These are phyloP conservation scores for Epinephelus fuscoguttatus DNA, from an alignment of 2,113 vertebrate species.

Conservation along the genomic window DNA sequence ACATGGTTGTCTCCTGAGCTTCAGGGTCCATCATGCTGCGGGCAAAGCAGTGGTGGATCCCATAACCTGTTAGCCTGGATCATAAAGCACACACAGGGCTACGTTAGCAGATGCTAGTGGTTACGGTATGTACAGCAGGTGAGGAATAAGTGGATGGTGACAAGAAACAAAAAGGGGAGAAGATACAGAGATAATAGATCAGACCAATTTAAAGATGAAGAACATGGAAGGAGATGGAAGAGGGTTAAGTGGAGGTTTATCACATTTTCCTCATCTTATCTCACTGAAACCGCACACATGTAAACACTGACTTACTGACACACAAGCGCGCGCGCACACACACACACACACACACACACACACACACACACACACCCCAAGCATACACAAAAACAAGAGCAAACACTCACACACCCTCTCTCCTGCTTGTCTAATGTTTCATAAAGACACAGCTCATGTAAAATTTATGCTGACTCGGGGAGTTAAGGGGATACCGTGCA, in stretches of 20 bases:
- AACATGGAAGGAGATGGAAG: not conserved
- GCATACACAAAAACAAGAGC: constrained; percentile 29
- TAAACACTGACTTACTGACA: constrained; percentile 44
- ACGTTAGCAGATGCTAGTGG: not conserved
- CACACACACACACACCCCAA: constrained; percentile 20
- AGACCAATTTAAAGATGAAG: constrained; percentile 1
- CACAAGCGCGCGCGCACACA: constrained; percentile 1
- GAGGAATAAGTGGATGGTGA: not conserved
- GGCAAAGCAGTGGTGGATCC: constrained; percentile 98
- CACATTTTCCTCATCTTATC: not conserved
- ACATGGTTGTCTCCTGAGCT: constrained; percentile 85
- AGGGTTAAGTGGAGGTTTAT: constrained; percentile 4
- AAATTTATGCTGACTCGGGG: constrained; percentile 71
- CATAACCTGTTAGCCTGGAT: constrained; percentile 92
- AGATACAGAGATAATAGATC: not conserved
- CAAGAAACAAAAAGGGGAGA: not conserved
- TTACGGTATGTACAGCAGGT: not conserved
- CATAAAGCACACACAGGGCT: constrained; percentile 6
- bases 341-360: constrained; percentile 24
- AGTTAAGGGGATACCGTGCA: constrained; percentile 55
- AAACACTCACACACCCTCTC: constrained; percentile 47
- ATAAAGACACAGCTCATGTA: constrained; percentile 77
- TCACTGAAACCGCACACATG: constrained; percentile 10
- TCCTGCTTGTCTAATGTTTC: constrained; percentile 66
- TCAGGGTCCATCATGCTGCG: constrained; percentile 95